Conservation (phyloP, 2,888 invertebrate species). For the Pseudococcus viburni region DNA sequence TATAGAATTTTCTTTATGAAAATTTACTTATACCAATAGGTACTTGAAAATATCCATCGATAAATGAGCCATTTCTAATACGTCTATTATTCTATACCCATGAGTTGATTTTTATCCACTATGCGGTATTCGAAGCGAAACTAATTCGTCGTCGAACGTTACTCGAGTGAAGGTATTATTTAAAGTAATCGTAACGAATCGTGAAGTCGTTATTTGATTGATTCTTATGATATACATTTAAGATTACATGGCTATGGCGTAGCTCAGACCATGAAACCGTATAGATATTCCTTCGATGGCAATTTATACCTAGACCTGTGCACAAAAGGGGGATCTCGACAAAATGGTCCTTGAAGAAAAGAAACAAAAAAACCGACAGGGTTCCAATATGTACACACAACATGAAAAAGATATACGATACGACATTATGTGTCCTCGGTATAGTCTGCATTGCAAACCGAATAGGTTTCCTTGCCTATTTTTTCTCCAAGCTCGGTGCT, state of each 20-base stretch:
- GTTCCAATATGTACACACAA: slow-evolving; percentile 44
- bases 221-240: not conserved
- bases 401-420: slow-evolving; percentile 31
- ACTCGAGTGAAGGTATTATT: not conserved
- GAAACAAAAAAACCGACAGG: slow-evolving; percentile 22
- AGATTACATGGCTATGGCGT: not conserved
- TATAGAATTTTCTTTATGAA: not conserved
- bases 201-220: slow-evolving; percentile 22
- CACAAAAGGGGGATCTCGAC: not conserved
- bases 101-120: slow-evolving; percentile 13
- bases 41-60: not conserved
- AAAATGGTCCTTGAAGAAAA: slow-evolving; percentile 15
- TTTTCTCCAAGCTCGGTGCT: not conserved
- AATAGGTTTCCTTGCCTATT: not conserved
- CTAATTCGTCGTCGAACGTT: slow-evolving; percentile 19
- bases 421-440: not conserved
- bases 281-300: not conserved
- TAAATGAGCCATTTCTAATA: not conserved
- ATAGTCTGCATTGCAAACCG: not conserved
- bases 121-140: slow-evolving; percentile 33
- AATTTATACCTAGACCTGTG: not conserved
- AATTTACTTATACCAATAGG: not conserved
- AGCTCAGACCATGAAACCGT: not conserved
- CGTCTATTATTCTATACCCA: not conserved
- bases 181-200: slow-evolving; percentile 40